phyloP scores from a whole-genome alignment of 1,140 invertebrate genomes.

The Lysiphlebus fabarum region DNA sequence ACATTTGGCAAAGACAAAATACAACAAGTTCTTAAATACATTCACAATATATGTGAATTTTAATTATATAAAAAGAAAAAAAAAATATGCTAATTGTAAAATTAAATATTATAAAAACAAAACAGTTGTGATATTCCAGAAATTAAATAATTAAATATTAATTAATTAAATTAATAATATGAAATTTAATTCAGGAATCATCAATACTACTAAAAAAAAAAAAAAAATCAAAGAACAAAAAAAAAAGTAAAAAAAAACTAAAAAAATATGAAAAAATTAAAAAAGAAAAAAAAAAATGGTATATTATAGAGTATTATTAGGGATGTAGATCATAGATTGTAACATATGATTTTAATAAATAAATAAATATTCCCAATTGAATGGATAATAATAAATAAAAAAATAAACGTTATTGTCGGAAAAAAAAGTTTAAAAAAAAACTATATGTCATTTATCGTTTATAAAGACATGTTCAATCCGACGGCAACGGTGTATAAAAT shows the following conservation, averaged over 20 bases:
- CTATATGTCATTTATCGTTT: conserved; percentile 4
- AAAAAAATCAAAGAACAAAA: conserved; percentile 5
- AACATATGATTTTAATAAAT: conserved; percentile 38
- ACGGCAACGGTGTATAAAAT: conserved; percentile 46
- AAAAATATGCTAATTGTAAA: too few species aligned
- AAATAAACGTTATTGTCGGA: conserved; percentile 11
- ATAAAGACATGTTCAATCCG: not conserved
- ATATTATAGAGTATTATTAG: conserved; percentile 55
- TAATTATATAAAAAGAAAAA: too few species aligned
- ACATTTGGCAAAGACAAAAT: too few species aligned
- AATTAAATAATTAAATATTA: too few species aligned
- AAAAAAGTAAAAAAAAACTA: conserved; percentile 1
- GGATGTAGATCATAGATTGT: conserved; percentile 51
- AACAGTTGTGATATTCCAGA: too few species aligned
- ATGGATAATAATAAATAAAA: conserved; percentile 6
- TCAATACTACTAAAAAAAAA: not conserved
- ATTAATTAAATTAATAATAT: too few species aligned
- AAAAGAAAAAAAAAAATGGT: conserved; percentile 33
- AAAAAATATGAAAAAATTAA: conserved; percentile 19
- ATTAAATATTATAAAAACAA: too few species aligned
- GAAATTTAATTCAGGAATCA: too few species aligned
- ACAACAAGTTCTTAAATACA: too few species aligned
- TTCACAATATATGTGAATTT: too few species aligned
- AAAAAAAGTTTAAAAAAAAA: conserved; percentile 5
- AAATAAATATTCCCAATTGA: conserved; percentile 5